Conservation (phyloP, 2,888 invertebrate species). For the Acronicta alni region DNA sequence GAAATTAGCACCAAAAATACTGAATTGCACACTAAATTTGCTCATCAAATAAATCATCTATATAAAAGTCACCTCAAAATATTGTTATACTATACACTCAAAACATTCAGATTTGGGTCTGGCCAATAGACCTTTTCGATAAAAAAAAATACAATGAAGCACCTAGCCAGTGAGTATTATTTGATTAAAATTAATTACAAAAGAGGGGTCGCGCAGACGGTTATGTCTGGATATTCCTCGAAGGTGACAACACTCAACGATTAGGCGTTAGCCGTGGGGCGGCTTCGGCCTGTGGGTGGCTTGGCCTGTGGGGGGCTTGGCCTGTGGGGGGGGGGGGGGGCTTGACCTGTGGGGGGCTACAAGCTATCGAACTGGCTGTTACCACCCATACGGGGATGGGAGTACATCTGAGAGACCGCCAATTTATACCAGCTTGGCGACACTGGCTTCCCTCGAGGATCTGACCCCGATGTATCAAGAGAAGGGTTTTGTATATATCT, state of each 20-base stretch:
- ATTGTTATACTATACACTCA: too few species aligned
- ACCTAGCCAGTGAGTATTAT: too few species aligned
- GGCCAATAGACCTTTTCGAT: too few species aligned
- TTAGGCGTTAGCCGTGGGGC: background rate
- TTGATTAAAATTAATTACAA: background rate
- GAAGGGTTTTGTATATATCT: slow-evolving; percentile 9
- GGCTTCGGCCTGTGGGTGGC: too few species aligned
- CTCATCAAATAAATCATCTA: too few species aligned
- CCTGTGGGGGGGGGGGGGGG: too few species aligned
- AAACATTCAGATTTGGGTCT: too few species aligned
- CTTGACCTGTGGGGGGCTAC: background rate
- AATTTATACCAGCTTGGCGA: background rate
- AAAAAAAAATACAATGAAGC: too few species aligned
- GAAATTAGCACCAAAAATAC: too few species aligned
- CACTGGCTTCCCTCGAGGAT: background rate
- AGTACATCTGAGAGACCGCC: background rate
- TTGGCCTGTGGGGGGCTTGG: too few species aligned
- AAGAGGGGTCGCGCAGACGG: background rate
- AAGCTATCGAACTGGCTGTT: background rate
- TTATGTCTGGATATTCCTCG: background rate
- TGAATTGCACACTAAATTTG: too few species aligned
- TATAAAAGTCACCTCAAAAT: too few species aligned
- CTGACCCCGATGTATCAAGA: background rate
- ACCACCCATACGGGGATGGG: background rate
- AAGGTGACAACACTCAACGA: background rate